A percentile compares a stretch with the other conserved stretches of the same genome.
phyloP scores from a whole-genome alignment of 2,888 invertebrate species.

The Biston betularia region DNA sequence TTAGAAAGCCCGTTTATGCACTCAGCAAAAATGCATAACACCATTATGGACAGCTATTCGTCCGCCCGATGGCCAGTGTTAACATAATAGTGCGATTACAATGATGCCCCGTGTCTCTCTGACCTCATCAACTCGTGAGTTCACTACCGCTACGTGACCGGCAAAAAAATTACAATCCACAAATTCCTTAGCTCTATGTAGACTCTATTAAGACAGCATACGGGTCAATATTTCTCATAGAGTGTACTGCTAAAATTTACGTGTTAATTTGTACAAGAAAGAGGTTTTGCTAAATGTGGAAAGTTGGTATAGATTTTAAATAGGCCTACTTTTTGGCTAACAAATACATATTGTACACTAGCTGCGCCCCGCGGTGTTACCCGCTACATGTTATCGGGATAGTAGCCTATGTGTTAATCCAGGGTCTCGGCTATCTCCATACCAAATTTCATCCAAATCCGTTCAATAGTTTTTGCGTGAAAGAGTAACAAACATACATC shows the following conservation, averaged over 20 bases:
- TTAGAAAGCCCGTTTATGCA: conserved; percentile 23
- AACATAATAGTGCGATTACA: conserved; percentile 49
- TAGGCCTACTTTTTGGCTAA: conserved; percentile 17
- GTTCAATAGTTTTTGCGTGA: too few relatives aligned
- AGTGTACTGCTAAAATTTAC: conserved; percentile 35
- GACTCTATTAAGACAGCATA: conserved; percentile 29
- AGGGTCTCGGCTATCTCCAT: too few relatives aligned
- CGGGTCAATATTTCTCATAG: conserved; percentile 14
- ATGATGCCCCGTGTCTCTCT: conserved; percentile 51
- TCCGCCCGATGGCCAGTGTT: conserved; percentile 37
- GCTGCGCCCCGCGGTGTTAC: too few relatives aligned
- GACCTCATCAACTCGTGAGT: conserved; percentile 64
- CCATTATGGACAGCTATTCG: conserved; percentile 45
- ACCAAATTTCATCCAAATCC: too few relatives aligned
- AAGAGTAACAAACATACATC: too few relatives aligned
- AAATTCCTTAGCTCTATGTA: conserved; percentile 17
- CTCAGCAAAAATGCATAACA: conserved; percentile 32
- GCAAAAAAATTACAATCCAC: conserved; percentile 58
- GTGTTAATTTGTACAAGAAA: conserved; percentile 45
- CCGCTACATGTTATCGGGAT: too few relatives aligned
- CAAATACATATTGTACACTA: neutral
- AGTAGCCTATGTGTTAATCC: too few relatives aligned
- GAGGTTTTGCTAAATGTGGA: conserved; percentile 42
- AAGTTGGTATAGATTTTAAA: conserved; percentile 38
- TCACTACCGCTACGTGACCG: conserved; percentile 78